Evolutionary conservation across 64 coral and sea anemone genomes (phyloP).

Genomic region (Cladopsammia gracilis): DNA sequence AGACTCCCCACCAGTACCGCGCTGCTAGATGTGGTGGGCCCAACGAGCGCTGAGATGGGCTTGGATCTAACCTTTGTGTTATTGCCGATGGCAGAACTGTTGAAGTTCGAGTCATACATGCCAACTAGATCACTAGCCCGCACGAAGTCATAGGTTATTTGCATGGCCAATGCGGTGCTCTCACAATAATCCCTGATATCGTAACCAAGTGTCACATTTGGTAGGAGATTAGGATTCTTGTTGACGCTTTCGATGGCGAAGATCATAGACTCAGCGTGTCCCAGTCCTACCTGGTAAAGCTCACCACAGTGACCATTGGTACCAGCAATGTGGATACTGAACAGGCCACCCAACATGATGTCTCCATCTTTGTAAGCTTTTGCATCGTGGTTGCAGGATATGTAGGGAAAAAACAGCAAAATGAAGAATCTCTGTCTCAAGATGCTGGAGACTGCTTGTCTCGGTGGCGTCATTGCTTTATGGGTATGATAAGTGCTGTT

Average conservation of each 20-base stretch:
- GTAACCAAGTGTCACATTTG: not conserved
- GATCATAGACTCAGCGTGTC: not conserved
- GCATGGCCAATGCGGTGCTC: not conserved
- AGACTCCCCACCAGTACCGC: not conserved
- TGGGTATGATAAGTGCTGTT: too few relatives aligned
- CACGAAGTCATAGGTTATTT: not conserved
- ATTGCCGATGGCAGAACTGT: too few relatives aligned
- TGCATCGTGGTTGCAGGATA: too few relatives aligned
- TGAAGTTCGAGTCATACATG: too few relatives aligned
- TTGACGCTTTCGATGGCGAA: not conserved
- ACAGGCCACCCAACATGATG: not conserved
- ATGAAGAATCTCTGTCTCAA: too few relatives aligned
- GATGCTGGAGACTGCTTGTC: too few relatives aligned
- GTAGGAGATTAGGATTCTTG: not conserved
- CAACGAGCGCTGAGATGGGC: not conserved
- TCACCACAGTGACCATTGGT: too few relatives aligned
- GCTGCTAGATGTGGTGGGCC: not conserved
- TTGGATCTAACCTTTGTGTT: not conserved
- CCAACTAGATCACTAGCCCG: too few relatives aligned
- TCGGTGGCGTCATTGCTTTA: too few relatives aligned
- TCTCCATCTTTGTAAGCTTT: not conserved
- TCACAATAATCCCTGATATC: not conserved
- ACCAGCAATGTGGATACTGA: not conserved
- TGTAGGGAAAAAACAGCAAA: too few relatives aligned
- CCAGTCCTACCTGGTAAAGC: not conserved